phyloP scores from a whole-genome alignment of 2,888 invertebrate genomes.

The Heterodera filipjevi region DNA sequence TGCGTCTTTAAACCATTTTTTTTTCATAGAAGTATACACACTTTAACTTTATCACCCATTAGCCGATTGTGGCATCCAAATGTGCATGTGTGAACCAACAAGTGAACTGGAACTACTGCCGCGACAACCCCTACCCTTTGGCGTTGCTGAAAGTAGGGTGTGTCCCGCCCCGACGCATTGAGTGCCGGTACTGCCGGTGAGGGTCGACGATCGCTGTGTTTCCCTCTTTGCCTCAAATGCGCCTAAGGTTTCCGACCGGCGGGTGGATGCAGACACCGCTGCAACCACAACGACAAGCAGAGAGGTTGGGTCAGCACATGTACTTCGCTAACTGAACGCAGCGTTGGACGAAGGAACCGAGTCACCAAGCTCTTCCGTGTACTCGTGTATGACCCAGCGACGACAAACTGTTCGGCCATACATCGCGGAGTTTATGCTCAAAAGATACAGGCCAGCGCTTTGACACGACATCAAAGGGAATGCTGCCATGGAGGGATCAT shows the following conservation, averaged over 20 bases:
- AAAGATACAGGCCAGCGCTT: conserved; percentile 20
- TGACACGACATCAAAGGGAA: not conserved
- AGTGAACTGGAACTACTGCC: not conserved
- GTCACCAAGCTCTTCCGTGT: conserved; percentile 24
- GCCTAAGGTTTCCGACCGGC: not conserved
- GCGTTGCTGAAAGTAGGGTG: conserved; percentile 17
- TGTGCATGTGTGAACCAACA: conserved; percentile 13
- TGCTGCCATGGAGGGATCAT: not conserved
- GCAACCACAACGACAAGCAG: conserved; percentile 18
- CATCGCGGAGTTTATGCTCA: conserved; percentile 12
- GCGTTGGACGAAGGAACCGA: conserved; percentile 12
- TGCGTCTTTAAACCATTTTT: not conserved
- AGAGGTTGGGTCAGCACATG: conserved; percentile 21
- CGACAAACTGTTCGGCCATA: conserved; percentile 18
- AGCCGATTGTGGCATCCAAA: conserved; percentile 30
- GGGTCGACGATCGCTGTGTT: conserved; percentile 13
- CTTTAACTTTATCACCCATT: conserved; percentile 15
- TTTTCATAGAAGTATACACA: not conserved
- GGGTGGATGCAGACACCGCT: not conserved
- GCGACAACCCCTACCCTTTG: not conserved
- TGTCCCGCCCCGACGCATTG: conserved; percentile 9
- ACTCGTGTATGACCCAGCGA: not conserved
- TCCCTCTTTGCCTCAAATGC: not conserved
- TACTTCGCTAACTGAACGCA: conserved; percentile 15
- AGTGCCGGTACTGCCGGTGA: conserved; percentile 24